A percentile compares a stretch with the other conserved stretches of the same genome.
Conservation (phyloP, 2,888 invertebrate genomes). For the Anorthoa munda region DNA sequence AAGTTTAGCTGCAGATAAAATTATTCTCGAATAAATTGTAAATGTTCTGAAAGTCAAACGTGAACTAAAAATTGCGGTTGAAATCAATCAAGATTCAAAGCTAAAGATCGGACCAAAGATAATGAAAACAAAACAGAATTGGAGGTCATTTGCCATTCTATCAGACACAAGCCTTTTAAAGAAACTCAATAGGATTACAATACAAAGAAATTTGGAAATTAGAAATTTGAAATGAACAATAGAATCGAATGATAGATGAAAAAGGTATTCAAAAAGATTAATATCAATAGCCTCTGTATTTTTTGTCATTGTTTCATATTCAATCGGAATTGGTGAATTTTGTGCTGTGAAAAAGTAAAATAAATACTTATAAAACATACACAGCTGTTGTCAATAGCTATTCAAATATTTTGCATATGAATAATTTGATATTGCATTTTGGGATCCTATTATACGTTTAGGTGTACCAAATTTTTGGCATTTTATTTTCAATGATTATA, state of each 20-base stretch:
- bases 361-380: no score
- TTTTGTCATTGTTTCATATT: conserved; percentile 4
- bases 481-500: no score
- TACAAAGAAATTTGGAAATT: conserved; percentile 33
- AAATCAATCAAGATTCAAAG: conserved; percentile 32
- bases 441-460: no score
- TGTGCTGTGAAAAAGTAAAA: neutral
- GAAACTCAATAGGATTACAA: conserved; percentile 24
- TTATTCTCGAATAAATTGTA: neutral
- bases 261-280: conserved; percentile 21
- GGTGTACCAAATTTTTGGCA: no score
- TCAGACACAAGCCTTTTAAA: conserved; percentile 10
- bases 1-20: neutral
- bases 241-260: conserved; percentile 13
- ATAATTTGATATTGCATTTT: neutral
- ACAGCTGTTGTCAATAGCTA: neutral
- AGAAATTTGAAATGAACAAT: conserved; percentile 39
- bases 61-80: conserved; percentile 5
- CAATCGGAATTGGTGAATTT: neutral
- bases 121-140: conserved; percentile 28
- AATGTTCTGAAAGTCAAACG: conserved; percentile 6
- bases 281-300: neutral
- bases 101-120: neutral
- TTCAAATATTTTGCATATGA: neutral
- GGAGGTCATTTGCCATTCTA: conserved; percentile 41